Evolutionary conservation across 2,797 vertebrate genomes (phyloP).

Genomic region (Tauraco hartlaubi): DNA sequence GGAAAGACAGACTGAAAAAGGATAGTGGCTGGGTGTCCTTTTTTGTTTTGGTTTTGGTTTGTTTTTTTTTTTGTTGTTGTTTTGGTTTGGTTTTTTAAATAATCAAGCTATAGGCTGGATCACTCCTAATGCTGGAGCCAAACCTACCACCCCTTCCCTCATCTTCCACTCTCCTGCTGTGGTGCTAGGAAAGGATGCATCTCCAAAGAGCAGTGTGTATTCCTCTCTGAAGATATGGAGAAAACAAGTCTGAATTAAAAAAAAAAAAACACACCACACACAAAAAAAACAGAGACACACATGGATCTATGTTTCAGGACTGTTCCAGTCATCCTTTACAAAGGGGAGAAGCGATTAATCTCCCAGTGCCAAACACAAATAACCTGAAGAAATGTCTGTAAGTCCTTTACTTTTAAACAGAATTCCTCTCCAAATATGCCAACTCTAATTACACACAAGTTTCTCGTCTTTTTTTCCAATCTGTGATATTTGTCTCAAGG

Average conservation of each 20-base stretch:
- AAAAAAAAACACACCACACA: neutral
- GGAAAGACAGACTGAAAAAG: neutral
- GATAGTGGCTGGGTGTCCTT: neutral
- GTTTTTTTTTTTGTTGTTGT: too few relatives aligned
- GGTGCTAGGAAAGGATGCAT: neutral
- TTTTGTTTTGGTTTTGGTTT: neutral
- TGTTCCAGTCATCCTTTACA: neutral
- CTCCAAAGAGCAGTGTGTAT: neutral
- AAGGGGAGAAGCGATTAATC: neutral
- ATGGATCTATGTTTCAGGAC: neutral
- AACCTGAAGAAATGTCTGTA: neutral
- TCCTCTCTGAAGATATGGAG: neutral
- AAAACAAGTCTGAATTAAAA: neutral
- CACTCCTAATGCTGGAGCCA: neutral
- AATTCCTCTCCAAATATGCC: neutral
- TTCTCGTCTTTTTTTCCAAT: neutral
- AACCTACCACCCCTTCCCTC: neutral
- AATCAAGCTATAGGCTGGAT: neutral
- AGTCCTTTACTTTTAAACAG: neutral
- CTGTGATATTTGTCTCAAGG: conserved; percentile 41
- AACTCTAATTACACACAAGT: neutral
- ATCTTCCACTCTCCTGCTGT: neutral
- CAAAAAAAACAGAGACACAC: neutral
- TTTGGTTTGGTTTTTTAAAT: neutral
- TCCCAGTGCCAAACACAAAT: neutral